A percentile compares a stretch with the other conserved stretches of the same genome.
Conservation (phyloP, 2,888 invertebrate species). For the Drosophila macrothrix region DNA sequence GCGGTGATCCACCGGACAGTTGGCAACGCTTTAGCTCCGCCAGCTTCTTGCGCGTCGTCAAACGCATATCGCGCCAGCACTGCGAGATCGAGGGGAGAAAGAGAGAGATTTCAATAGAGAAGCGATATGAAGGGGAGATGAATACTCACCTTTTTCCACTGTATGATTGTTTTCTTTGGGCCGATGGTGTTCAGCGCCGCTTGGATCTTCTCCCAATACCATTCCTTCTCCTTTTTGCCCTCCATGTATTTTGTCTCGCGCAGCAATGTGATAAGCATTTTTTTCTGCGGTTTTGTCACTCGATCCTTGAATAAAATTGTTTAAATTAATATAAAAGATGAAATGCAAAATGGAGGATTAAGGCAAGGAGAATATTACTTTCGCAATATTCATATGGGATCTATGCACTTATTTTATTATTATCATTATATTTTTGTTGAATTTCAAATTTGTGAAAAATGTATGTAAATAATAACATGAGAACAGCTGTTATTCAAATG, state of each 20-base stretch:
- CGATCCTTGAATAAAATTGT: slow-evolving; percentile 82
- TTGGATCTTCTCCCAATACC: slow-evolving; percentile 85
- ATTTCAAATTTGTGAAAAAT: background rate
- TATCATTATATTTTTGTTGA: background rate
- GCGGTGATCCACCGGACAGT: slow-evolving; percentile 83
- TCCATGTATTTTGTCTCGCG: slow-evolving; percentile 85
- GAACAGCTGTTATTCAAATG: slow-evolving; percentile 20
- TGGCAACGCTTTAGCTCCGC: slow-evolving; percentile 84
- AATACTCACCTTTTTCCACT: slow-evolving; percentile 83
- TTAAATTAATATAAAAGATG: background rate
- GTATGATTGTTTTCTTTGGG: slow-evolving; percentile 84
- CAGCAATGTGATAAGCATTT: slow-evolving; percentile 83
- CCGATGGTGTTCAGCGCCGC: slow-evolving; percentile 84
- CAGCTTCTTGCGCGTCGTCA: slow-evolving; percentile 83
- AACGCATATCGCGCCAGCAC: slow-evolving; percentile 85
- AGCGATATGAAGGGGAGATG: accelerated
- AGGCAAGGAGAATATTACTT: background rate
- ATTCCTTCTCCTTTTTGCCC: slow-evolving; percentile 84
- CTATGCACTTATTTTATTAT: background rate
- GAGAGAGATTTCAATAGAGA: background rate
- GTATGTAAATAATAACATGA: background rate
- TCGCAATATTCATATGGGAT: background rate
- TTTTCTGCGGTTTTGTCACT: slow-evolving; percentile 84
- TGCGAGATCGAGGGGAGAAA: slow-evolving; percentile 21
- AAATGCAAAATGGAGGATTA: background rate